phyloP scores from a whole-genome alignment of 2,797 vertebrate genomes.

The Synanceia verrucosa region DNA sequence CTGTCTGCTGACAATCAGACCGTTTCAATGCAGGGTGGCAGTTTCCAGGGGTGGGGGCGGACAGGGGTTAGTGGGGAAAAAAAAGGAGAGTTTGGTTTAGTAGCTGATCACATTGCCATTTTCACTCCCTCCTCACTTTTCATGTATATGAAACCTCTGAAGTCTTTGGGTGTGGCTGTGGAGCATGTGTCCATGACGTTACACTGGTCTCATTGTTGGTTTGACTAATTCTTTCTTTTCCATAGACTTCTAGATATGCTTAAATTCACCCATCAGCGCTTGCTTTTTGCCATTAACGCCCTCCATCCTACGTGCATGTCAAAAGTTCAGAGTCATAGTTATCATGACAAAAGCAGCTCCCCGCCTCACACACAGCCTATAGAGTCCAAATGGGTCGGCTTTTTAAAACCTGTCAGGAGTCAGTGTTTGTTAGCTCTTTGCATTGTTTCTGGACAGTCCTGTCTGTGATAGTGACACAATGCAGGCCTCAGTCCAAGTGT shows the following conservation, averaged over 20 bases:
- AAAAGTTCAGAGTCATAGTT: slow-evolving; percentile 65
- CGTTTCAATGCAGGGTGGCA: slow-evolving; percentile 63
- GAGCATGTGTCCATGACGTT: slow-evolving; percentile 30
- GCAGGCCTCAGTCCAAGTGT: slow-evolving; percentile 8
- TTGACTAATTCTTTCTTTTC: slow-evolving; percentile 18
- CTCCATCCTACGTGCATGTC: slow-evolving; percentile 49
- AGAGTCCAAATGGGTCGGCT: slow-evolving; percentile 13
- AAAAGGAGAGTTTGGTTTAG: slow-evolving; percentile 44
- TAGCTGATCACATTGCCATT: slow-evolving; percentile 58
- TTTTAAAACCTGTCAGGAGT: slow-evolving; percentile 50
- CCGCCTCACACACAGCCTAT: slow-evolving; percentile 25
- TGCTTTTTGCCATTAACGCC: slow-evolving; percentile 25
- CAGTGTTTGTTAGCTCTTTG: slow-evolving; percentile 47
- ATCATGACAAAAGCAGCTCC: slow-evolving; percentile 70
- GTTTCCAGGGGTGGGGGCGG: slow-evolving; percentile 58
- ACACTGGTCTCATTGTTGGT: slow-evolving; percentile 36
- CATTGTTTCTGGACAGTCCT: slow-evolving; percentile 46
- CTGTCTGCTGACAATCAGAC: slow-evolving; percentile 69
- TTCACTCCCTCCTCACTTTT: slow-evolving; percentile 32
- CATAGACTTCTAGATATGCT: slow-evolving; percentile 12
- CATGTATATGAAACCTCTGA: slow-evolving; percentile 52
- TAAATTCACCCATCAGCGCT: slow-evolving; percentile 20
- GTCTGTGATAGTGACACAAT: slow-evolving; percentile 36
- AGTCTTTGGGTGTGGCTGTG: slow-evolving; percentile 21
- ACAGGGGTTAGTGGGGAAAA: slow-evolving; percentile 35